Evolutionary conservation across 2,888 invertebrate species (phyloP).

Genomic region (Epinotia bilunana): DNA sequence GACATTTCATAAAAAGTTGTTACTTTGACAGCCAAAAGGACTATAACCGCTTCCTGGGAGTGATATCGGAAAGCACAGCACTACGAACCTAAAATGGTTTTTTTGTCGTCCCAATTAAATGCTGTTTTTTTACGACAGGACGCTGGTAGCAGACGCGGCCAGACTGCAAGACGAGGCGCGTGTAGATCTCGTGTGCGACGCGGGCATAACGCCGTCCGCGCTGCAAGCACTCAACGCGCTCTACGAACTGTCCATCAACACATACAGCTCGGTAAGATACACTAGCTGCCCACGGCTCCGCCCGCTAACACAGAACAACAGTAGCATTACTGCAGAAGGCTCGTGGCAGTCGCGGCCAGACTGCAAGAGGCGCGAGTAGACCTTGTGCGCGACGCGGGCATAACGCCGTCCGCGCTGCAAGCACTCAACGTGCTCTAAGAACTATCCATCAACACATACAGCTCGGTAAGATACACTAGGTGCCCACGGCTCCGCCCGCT

Average conservation of each 20-base stretch:
- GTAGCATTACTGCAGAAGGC: conserved; percentile 31
- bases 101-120: too few species aligned
- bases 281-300: too few species aligned
- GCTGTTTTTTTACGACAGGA: conserved; percentile 60
- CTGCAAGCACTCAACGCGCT: conserved; percentile 66
- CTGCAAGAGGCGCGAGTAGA: conserved; percentile 85
- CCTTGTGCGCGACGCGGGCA: conserved; percentile 73
- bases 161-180: conserved; percentile 85
- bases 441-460: conserved; percentile 71
- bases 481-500: too few species aligned
- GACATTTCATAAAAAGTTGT: too few species aligned
- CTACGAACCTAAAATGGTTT: too few species aligned
- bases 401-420: conserved; percentile 65
- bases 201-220: conserved; percentile 70
- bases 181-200: conserved; percentile 71
- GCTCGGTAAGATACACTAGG: conserved; percentile 60
- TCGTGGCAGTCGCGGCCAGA: conserved; percentile 87
- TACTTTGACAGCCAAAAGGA: too few species aligned
- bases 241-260: conserved; percentile 69
- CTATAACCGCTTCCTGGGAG: too few species aligned
- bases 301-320: too few species aligned
- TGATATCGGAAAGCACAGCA: too few species aligned
- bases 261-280: conserved; percentile 69
- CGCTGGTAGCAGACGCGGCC: conserved; percentile 87
- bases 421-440: conserved; percentile 68